Base-by-base conservation (phyloP, 1,140 invertebrate genomes). In the Papilio machaon region DNA sequence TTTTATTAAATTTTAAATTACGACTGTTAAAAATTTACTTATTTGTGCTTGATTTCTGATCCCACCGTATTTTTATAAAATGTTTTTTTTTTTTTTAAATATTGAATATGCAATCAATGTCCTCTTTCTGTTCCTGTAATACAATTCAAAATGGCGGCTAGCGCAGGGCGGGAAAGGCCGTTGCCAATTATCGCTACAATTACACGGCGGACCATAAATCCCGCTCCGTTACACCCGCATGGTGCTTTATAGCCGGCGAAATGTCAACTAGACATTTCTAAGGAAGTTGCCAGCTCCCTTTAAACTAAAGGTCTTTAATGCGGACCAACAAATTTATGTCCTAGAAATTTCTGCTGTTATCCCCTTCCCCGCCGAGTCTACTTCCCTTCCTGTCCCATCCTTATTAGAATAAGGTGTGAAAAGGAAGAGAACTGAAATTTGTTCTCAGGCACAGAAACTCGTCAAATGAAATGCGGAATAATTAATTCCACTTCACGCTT, bases 221-320 rank as follows among this genome's bases (percentile, higher is more conserved):
- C 10, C 75, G 75, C 49, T 11, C 75, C 75, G 75, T 77, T 77
- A 77, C 47, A 60, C 47, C 52, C 75, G 75, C 75, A 13, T 76
- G 49, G 52, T 77, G 75, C 52, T 77, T 77, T 77, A 60, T 58
- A 77, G 52, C 75, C 30, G 30, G 52, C 47, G 49, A 77, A 77
- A 77, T 77, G 75, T 77, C 75, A 77, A 77, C 75, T 52, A 54
- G 23, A 77, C 75, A 77, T 77, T 77, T 77, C 75, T 58, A 54
- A 77, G 75, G 35, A 77, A 77, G 52, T 52, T 70, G 8, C 30
- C 23, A 30, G 15, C 30, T 70, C 64, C 64, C 64, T 70, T 35
- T 35, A 70, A 30, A 70, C 30, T 15, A 38, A 70, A 70, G 23
- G 64, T 23, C 1, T 30, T 70, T 38, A 15, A 6, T 17, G 17